Evolutionary conservation across 2,797 vertebrate genomes (phyloP), one percentile per base, ranked within the genome.

Genomic region (Fratercula arctica): DNA sequence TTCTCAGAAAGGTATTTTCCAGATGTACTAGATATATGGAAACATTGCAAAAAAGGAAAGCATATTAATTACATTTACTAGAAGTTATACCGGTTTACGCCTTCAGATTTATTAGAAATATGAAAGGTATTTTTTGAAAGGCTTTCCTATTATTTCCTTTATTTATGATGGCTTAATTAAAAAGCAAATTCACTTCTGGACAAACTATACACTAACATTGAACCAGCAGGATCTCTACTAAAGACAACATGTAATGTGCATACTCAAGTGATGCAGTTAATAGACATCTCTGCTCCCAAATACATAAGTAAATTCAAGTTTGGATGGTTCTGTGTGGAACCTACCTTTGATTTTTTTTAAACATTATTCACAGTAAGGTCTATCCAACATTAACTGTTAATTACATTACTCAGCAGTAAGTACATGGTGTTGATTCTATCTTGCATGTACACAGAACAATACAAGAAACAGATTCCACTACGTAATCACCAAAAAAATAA

Each of bases 1-100:
- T 63, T 25, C 67, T 80, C 86, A 64, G 53, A 46, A 94, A 90
- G 51, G 41, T 85, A 16, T 77, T 93, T 93, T 90, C 90, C 76
- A 73, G 82, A 79, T 50, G 53, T 67, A 84, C 25, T 19, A 69
- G 43, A 73, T 76, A 45, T 18, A 76, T 59, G 72, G 64, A 93
- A 87, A 70, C 35, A 29, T 2, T 28, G 33, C 13, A 54, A 61
- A 74, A 87, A 23, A 50, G 1, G 5, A 43, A 85, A 88, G 29
- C 14, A 78, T 66, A 78, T 19, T 35, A 75, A 83, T 66, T 66
- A 43, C 9, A 29, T 41, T 63, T 60, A 60, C 37, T 43, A n/a
- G 9, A 46, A 83, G 26, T 25, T 41, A 16, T 2, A 51, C 3
- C 7, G 41, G 70, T 85, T 89, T 60, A 54, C 25, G 70, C 8